A percentile compares a stretch with the other conserved stretches of the same genome.
These are phyloP conservation scores for Manduca sexta DNA, from an alignment of 1,140 invertebrate species.

Conservation along the genomic window DNA sequence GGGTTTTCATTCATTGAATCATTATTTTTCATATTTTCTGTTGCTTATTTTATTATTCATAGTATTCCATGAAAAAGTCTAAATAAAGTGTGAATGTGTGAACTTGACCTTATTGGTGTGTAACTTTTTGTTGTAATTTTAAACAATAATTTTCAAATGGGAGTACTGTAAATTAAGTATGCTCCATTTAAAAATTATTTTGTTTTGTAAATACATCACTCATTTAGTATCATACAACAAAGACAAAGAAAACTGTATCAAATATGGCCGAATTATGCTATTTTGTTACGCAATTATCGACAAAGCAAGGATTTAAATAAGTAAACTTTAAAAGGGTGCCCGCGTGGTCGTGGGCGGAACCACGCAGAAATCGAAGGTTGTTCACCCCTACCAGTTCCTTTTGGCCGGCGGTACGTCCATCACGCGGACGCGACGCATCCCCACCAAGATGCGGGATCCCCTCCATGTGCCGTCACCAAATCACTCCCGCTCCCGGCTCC, in stretches of 20 bases:
- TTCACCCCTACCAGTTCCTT: conserved; percentile 70
- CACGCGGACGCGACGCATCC: conserved; percentile 64
- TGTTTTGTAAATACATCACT: too few relatives aligned
- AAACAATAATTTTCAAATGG: too few relatives aligned
- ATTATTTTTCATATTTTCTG: neutral
- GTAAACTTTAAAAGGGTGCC: conserved; percentile 30
- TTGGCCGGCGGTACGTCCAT: conserved; percentile 60
- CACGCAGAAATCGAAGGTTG: conserved; percentile 49
- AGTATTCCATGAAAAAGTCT: too few relatives aligned
- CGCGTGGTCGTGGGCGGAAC: conserved; percentile 43
- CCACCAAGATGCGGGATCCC: conserved; percentile 71
- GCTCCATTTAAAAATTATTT: too few relatives aligned
- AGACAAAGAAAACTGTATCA: conserved; percentile 43
- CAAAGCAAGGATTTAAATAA: conserved; percentile 14
- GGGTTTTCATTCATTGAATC: neutral
- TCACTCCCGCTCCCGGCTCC: conserved; percentile 71
- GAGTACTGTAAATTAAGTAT: too few relatives aligned
- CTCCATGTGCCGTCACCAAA: conserved; percentile 67
- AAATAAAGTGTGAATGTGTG: too few relatives aligned
- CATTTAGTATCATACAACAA: neutral
- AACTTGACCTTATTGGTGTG: too few relatives aligned
- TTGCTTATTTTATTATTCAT: neutral
- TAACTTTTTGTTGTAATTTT: too few relatives aligned
- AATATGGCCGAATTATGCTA: conserved; percentile 33
- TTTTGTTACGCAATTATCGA: conserved; percentile 53